Evolutionary conservation across 2,888 invertebrate species (phyloP), one percentile per base, ranked within the genome.

Genomic region (Brassicogethes aeneus): DNA sequence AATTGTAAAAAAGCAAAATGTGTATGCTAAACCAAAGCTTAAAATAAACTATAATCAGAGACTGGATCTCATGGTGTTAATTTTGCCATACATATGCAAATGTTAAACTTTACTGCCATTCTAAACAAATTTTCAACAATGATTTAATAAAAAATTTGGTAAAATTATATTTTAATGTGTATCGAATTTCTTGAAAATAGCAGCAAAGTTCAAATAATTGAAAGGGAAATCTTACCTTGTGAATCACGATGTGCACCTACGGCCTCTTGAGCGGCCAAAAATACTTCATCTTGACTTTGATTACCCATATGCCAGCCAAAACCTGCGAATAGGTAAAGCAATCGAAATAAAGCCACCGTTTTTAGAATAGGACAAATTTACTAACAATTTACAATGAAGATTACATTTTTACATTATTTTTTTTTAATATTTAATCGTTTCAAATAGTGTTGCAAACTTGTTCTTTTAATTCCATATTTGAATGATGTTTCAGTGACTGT

Each of bases 251-350:
- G 86, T 73, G 81, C 80, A 72, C 76, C 75, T 47, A 74, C 76
- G 61, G 76, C 75, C 68, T 85, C 88, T 74, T 84, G 86, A 66
- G 86, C 84, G 68, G 84, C 82, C 75, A 88, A 79, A 65, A 80
- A 80, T 63, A 86, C 81, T 76, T 89, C 88, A 64, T 89, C 89
- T 73, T 86, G 86, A 80, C 82, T 78, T 72, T 79, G 74, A 72
- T 75, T 74, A 66, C 82, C 79, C 74, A 86, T 82, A 71, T 87
- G 88, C 89, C 89, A 89, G 62, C 81, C 81, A 73, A 86, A 85
- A 75, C 87, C 88, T 87, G 72, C 37, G 74, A 72, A 7, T 23
- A 23, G n/a, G 23, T 36, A 15, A 36, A 36, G 12, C n/a, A n/a
- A n/a, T n/a, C 15, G n/a, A 32, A 23, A 38, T 23, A 38, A 2